Evolutionary conservation across 92 coral and sea anemone species (phyloP), one percentile per base, ranked within the genome.

Genomic region (Heteractis magnifica): DNA sequence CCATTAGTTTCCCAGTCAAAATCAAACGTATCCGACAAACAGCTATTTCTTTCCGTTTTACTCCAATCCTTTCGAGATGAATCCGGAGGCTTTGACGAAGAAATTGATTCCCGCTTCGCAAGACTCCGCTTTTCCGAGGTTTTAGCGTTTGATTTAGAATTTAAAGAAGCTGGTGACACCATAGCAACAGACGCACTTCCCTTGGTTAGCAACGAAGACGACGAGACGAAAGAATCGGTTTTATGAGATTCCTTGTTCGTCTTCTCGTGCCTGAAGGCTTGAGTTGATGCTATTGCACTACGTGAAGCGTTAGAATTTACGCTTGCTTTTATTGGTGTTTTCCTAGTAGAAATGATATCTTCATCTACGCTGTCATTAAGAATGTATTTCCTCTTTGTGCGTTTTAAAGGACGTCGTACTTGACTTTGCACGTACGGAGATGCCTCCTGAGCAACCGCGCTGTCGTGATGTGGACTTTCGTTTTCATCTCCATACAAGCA

Each of bases 331-430:
- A 19, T 18, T 10, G 82, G 76, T 48, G 58, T n/a, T n/a, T 72
- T 51, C 65, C 34, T 48, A 56, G 56, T 19, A 6, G 11, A 23
- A 5, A 16, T 72, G 9, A 53, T n/a, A 48, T 65, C 91, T 16
- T 85, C 90, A 16, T 88, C 90, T 7, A 73, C 20, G 81, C 93
- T 94, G 26, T 94, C 95, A 44, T 94, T 95, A 6, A 94, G 90
- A 65, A 94, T 87, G 50, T 95, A 88, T 81, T 89, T 94, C 72
- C 95, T 80, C 55, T 94, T 94, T 72, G 90, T 58, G 19, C 83
- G 72, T 53, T 84, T 94, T 15, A 78, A 48, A 6, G 93, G 95
- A 14, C 88, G 92, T 51, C 84, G 88, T 58, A 94, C 80, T 77
- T 87, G 95, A 51, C 95, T 89, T 34, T 76, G 88, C 14, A 68